Conservation (phyloP, 1,140 invertebrate species). For the Brachionus paranguensis region DNA sequence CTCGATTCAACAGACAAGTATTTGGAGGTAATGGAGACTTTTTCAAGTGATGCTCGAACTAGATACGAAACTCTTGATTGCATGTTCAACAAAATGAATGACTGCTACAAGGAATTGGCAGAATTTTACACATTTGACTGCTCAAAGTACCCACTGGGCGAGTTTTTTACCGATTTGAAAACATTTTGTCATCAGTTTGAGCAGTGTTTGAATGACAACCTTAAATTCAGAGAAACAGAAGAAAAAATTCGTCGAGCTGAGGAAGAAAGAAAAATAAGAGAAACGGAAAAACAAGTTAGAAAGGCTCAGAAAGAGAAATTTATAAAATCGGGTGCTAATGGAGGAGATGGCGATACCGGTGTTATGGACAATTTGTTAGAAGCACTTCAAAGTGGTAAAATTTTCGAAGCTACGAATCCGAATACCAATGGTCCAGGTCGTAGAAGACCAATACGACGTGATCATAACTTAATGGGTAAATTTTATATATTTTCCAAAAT, state of each 20-base stretch:
- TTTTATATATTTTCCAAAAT: background rate
- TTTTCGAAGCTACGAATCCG: slow-evolving; percentile 10
- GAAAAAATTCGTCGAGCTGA: slow-evolving; percentile 77
- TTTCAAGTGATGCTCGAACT: slow-evolving; percentile 68
- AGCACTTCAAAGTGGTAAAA: slow-evolving; percentile 74
- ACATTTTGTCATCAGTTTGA: slow-evolving; percentile 85
- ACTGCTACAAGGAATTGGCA: slow-evolving; percentile 71
- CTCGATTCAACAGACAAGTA: slow-evolving; percentile 74
- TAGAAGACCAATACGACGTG: background rate
- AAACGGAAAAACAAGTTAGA: slow-evolving; percentile 69
- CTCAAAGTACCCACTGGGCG: slow-evolving; percentile 85
- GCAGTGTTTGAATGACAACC: slow-evolving; percentile 71
- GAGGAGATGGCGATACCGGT: slow-evolving; percentile 73
- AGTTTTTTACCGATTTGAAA: slow-evolving; percentile 91
- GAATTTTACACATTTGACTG: slow-evolving; percentile 89
- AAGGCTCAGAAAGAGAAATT: slow-evolving; percentile 74
- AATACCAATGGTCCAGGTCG: background rate
- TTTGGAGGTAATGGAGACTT: slow-evolving; percentile 66
- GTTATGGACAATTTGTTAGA: slow-evolving; percentile 94
- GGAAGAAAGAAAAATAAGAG: slow-evolving; percentile 70
- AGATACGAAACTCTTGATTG: slow-evolving; percentile 79
- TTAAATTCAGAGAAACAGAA: slow-evolving; percentile 72
- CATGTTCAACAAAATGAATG: slow-evolving; percentile 90
- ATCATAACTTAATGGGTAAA: background rate
- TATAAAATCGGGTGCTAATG: slow-evolving; percentile 65